A percentile compares a stretch with the other conserved stretches of the same genome.
Evolutionary conservation across 2,113 vertebrate genomes (phyloP).

Genomic region (Nematolebias whitei): DNA sequence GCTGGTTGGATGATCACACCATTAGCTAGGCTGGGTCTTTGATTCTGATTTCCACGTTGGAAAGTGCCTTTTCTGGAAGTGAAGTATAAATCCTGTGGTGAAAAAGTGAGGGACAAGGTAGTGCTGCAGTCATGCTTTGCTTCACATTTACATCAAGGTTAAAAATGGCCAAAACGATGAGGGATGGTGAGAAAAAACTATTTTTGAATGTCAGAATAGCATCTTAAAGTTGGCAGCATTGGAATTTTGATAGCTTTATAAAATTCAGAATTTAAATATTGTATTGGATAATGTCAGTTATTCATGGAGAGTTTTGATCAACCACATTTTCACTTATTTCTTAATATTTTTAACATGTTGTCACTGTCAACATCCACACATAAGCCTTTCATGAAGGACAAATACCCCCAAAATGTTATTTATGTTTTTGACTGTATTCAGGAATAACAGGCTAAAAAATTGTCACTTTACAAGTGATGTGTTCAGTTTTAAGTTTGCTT

Average conservation of each 20-base stretch:
- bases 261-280: too few species aligned
- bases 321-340: not conserved
- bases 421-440: not conserved
- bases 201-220: too few species aligned
- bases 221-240: too few species aligned
- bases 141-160: not conserved
- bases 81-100: not conserved
- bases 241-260: too few species aligned
- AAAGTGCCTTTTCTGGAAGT: not conserved
- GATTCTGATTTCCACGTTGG: conserved; percentile 9
- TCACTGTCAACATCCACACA: not conserved
- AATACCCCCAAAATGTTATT: not conserved
- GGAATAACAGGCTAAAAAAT: conserved; percentile 3
- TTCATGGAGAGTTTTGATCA: not conserved
- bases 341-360: not conserved
- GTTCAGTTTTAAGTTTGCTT: conserved; percentile 38
- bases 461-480: not conserved
- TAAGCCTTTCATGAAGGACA: not conserved
- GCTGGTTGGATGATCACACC: conserved; percentile 17
- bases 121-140: not conserved
- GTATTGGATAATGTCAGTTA: too few species aligned
- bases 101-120: conserved; percentile 1
- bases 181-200: too few species aligned
- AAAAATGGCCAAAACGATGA: too few species aligned
- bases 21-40: not conserved